Evolutionary conservation across 2,888 invertebrate genomes (phyloP).

Genomic region (Microctonus brassicae): DNA sequence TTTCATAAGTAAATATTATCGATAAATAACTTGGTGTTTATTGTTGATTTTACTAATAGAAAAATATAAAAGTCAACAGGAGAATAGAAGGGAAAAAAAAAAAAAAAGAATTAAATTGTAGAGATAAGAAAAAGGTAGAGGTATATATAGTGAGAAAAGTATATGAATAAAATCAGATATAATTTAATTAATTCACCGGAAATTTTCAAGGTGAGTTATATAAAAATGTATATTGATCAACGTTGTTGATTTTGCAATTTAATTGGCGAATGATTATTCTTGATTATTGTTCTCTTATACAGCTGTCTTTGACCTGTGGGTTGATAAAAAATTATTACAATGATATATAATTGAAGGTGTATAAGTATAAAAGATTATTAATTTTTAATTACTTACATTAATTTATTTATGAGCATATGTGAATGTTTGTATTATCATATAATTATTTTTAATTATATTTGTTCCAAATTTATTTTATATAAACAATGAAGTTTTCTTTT

Average conservation of each 20-base stretch:
- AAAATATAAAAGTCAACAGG: too few species aligned
- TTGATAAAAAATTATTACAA: too few species aligned
- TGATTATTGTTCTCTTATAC: not conserved
- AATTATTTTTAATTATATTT: constrained; percentile 25
- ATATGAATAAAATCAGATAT: not conserved
- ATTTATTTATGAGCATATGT: constrained; percentile 4
- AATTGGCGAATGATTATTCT: constrained; percentile 13
- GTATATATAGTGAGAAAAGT: not conserved
- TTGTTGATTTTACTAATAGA: too few species aligned
- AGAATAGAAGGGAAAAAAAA: too few species aligned
- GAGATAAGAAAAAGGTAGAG: not conserved
- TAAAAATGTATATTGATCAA: constrained; percentile 15
- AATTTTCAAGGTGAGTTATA: constrained; percentile 17
- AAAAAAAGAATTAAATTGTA: too few species aligned
- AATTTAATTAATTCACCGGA: not conserved
- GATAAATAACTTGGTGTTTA: too few species aligned
- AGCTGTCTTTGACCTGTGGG: too few species aligned
- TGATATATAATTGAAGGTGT: constrained; percentile 8
- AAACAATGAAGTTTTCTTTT: constrained; percentile 14
- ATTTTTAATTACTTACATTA: constrained; percentile 21
- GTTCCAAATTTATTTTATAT: not conserved
- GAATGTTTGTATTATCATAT: constrained; percentile 20
- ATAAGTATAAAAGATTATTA: constrained; percentile 16
- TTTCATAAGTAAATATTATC: too few species aligned
- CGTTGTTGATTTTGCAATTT: constrained; percentile 3